Evolutionary conservation across 2,888 invertebrate species (phyloP).

Genomic region (Agrotis ipsilon): DNA sequence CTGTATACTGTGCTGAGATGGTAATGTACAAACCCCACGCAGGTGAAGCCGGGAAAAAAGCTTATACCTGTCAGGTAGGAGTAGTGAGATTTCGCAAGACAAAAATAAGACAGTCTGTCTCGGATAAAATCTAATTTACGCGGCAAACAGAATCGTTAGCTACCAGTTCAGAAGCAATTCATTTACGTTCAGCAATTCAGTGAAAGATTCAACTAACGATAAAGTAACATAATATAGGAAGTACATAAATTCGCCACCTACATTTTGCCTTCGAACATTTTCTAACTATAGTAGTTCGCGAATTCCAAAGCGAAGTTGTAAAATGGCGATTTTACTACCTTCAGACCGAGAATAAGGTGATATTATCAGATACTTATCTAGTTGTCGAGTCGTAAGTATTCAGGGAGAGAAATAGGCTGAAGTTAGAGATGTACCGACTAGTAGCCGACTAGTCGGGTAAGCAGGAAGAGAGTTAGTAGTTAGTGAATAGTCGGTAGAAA

Average conservation of each 20-base stretch:
- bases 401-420: conserved; percentile 35
- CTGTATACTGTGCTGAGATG: too few relatives aligned
- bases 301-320: conserved; percentile 18
- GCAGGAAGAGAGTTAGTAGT: too few relatives aligned
- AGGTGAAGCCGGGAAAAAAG: too few relatives aligned
- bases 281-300: conserved; percentile 7
- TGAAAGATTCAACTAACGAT: conserved; percentile 19
- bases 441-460: too few relatives aligned
- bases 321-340: conserved; percentile 42
- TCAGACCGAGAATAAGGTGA: conserved; percentile 29
- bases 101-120: too few relatives aligned
- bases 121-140: conserved; percentile 11
- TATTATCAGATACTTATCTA: conserved; percentile 50
- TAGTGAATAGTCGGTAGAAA: too few relatives aligned
- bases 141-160: not conserved
- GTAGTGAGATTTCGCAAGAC: too few relatives aligned
- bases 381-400: conserved; percentile 36
- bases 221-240: conserved; percentile 34
- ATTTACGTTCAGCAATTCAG: conserved; percentile 10
- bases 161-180: not conserved
- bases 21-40: too few relatives aligned
- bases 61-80: too few relatives aligned
- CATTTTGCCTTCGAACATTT: conserved; percentile 30
- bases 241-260: conserved; percentile 28
- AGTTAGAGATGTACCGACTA: too few relatives aligned